These are phyloP conservation scores for Olivierus martensii DNA, from an alignment of 1,140 invertebrate species.

Conservation along the genomic window DNA sequence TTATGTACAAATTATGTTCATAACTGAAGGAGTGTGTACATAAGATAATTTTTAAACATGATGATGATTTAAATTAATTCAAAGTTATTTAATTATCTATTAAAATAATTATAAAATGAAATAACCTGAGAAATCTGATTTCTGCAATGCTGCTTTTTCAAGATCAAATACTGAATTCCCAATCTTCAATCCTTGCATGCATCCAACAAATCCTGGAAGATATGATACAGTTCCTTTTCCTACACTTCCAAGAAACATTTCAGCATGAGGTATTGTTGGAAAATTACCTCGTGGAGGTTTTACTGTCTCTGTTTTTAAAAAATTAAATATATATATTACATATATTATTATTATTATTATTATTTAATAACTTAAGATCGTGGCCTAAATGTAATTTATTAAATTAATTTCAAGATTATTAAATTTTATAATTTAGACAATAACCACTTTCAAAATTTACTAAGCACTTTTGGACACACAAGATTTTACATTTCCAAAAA, in stretches of 20 bases:
- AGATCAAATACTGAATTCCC: constrained; percentile 62
- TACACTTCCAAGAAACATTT: constrained; percentile 76
- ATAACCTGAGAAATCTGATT: constrained; percentile 15
- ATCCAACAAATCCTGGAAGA: constrained; percentile 63
- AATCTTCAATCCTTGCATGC: constrained; percentile 74
- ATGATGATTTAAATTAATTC: not conserved
- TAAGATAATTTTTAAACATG: not conserved
- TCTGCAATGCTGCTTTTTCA: constrained; percentile 19
- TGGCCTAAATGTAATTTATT: no score
- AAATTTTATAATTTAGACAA: no score
- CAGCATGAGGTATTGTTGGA: constrained; percentile 68
- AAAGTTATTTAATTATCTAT: not conserved
- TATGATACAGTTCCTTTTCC: constrained; percentile 33
- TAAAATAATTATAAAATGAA: constrained; percentile 16
- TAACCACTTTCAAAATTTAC: no score
- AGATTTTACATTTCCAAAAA: no score
- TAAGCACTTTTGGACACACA: no score
- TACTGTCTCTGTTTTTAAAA: constrained; percentile 51
- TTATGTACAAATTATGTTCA: no score
- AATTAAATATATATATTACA: no score
- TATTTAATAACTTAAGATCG: no score
- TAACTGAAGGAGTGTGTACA: no score
- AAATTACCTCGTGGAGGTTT: constrained; percentile 66
- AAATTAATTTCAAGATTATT: no score
- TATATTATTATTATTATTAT: no score